Evolutionary conservation across 2,113 vertebrate species (phyloP).

Genomic region (Carollia perspicillata): DNA sequence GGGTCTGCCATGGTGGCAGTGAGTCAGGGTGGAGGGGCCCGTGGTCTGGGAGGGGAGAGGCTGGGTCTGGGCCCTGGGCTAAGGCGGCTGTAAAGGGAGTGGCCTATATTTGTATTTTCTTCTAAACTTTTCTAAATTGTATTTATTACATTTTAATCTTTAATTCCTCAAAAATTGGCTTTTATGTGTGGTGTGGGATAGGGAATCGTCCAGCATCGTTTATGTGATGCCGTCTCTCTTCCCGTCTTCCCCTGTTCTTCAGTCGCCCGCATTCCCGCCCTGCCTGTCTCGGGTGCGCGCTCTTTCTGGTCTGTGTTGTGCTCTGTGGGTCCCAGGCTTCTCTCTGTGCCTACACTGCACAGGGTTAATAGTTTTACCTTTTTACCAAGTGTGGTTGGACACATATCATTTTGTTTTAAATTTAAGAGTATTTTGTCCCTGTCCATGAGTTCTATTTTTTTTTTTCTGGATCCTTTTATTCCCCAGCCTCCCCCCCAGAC

Average conservation of each 20-base stretch:
- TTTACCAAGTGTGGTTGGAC: not conserved
- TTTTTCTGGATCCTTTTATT: too few relatives aligned
- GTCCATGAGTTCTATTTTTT: too few relatives aligned
- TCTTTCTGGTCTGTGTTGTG: not conserved
- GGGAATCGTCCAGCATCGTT: not conserved
- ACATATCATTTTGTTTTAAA: not conserved
- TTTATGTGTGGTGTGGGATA: not conserved
- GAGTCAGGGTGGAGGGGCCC: slow-evolving; percentile 52
- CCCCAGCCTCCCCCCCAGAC: too few relatives aligned
- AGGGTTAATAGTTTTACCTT: not conserved
- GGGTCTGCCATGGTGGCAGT: slow-evolving; percentile 90
- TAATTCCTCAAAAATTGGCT: not conserved
- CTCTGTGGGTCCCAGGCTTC: not conserved
- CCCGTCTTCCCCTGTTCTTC: too few relatives aligned
- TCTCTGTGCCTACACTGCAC: not conserved
- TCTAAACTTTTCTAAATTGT: not conserved
- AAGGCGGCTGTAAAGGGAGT: slow-evolving; percentile 51
- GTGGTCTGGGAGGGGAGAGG: slow-evolving; percentile 80
- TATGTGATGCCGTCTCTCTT: not conserved
- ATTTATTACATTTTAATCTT: not conserved
- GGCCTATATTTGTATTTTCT: slow-evolving; percentile 11
- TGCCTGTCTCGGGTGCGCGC: fast-evolving
- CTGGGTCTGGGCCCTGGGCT: slow-evolving; percentile 86
- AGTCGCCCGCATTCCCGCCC: not conserved
- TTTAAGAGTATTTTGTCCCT: not conserved